Evolutionary conservation across 1,140 invertebrate genomes (phyloP).

Genomic region (Papilio glaucus): DNA sequence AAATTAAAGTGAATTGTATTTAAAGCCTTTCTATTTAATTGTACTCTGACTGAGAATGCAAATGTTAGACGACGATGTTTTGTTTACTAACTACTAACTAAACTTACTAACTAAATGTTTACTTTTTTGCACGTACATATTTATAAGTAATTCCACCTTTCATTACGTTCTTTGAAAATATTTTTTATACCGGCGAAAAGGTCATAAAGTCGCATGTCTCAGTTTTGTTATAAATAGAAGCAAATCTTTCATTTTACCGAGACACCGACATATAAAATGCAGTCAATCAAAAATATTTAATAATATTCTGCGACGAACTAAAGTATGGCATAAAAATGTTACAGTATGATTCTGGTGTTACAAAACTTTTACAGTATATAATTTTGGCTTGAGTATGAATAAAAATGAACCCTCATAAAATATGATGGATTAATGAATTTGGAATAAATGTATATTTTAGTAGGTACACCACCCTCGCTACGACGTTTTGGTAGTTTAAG

Average conservation of each 20-base stretch:
- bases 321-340: constrained; percentile 3
- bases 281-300: constrained; percentile 2
- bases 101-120: no score
- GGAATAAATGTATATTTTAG: neutral
- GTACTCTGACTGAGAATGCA: no score
- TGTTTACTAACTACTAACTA: no score
- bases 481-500: neutral
- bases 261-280: neutral
- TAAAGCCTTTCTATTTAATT: no score
- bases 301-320: neutral
- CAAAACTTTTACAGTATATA: constrained; percentile 14
- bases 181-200: no score
- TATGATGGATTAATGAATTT: constrained; percentile 19
- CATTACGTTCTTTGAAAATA: no score
- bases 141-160: no score
- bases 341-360: neutral
- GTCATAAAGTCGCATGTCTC: no score
- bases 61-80: no score
- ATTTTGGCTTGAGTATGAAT: constrained; percentile 1
- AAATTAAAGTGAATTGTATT: no score
- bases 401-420: constrained; percentile 12
- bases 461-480: neutral
- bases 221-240: neutral
- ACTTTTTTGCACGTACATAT: no score
- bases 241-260: neutral